Evolutionary conservation across 2,113 vertebrate genomes (phyloP), one percentile per base, ranked within the genome.

Genomic region (Naja naja): DNA sequence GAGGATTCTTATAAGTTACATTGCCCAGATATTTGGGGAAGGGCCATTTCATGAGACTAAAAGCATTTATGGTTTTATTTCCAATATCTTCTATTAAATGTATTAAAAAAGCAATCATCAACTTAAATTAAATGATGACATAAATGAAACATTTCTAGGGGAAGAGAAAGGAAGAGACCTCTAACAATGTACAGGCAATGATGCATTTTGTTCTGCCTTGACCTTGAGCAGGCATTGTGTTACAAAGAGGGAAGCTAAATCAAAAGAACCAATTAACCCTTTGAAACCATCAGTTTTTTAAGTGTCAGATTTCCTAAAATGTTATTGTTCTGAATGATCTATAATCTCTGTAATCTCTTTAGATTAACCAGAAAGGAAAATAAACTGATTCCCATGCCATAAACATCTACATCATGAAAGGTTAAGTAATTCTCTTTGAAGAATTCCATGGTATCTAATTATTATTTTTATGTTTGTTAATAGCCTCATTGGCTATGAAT

Each of bases 161-260:
- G 18, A 58, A 58, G 53, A 16, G 18, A 58, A 52, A 53, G 45
- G 45, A 30, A 85, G 34, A 54, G 92, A 89, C 64, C 90, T 91
- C 92, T 81, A 89, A 64, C 85, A 94, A 43, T 52, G 27, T 4
- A 64, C 92, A 7, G 53, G 53, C 30, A 20, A 92, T 94, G 88
- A 92, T 69, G 60, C 2, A 94, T 91, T 94, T 86, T 93, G 54
- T 34, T 91, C 89, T 93, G 16, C 93, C 49, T 90, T 96, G 95
- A 97, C 96, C 94, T 95, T 96, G 94, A 96, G 85, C 92, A 94
- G 89, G 92, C 81, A 90, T 1, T 85, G 34, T 90, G 88, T 60
- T 90, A 95, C 89, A 93, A 89, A 88, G 93, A 94, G 20, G 53
- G 85, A 92, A 91, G 39, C 89, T 94, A 93, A 93, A 95, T 93